Percentiles rank a stretch among this genome's conserved stretches.
phyloP scores from a whole-genome alignment of 1,140 invertebrate species.

The Papilio polytes region DNA sequence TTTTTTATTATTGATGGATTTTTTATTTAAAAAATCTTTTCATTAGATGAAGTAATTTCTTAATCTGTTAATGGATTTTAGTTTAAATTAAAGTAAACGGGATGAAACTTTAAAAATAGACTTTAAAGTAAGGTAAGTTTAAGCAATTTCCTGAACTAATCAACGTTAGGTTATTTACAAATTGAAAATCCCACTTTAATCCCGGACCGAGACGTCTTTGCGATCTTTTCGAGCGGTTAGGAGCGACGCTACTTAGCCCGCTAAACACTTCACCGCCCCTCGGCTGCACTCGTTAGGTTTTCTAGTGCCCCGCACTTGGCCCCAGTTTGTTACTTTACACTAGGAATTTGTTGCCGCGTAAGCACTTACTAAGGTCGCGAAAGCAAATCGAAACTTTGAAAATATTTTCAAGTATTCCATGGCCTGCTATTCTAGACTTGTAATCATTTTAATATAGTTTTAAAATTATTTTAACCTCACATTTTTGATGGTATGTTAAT shows the following conservation, averaged over 20 bases:
- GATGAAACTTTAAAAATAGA: not conserved
- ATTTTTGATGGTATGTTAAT: no score
- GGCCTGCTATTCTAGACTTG: not conserved
- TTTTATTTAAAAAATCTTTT: not conserved
- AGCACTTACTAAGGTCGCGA: not conserved
- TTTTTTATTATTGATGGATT: not conserved
- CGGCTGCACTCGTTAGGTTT: conserved; percentile 63
- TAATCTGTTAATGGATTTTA: not conserved
- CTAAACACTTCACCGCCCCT: conserved; percentile 58
- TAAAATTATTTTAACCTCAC: not conserved
- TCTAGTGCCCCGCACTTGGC: conserved; percentile 60
- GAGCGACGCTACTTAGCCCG: conserved; percentile 58
- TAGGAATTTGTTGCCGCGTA: conserved; percentile 29
- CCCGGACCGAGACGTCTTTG: not conserved
- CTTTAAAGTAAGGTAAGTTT: not conserved
- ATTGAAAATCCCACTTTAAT: conserved; percentile 18
- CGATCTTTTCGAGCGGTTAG: conserved; percentile 29
- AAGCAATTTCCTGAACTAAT: conserved; percentile 15
- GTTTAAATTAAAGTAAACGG: not conserved
- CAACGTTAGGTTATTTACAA: conserved; percentile 21
- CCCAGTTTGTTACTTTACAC: conserved; percentile 63
- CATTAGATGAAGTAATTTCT: not conserved
- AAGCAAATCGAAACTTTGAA: conserved; percentile 22
- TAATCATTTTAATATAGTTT: not conserved
- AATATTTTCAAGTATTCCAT: conserved; percentile 4